Percentiles rank a stretch among this genome's conserved stretches.
phyloP scores from a whole-genome alignment of 1,140 invertebrate genomes.

The Drosophila insularis region DNA sequence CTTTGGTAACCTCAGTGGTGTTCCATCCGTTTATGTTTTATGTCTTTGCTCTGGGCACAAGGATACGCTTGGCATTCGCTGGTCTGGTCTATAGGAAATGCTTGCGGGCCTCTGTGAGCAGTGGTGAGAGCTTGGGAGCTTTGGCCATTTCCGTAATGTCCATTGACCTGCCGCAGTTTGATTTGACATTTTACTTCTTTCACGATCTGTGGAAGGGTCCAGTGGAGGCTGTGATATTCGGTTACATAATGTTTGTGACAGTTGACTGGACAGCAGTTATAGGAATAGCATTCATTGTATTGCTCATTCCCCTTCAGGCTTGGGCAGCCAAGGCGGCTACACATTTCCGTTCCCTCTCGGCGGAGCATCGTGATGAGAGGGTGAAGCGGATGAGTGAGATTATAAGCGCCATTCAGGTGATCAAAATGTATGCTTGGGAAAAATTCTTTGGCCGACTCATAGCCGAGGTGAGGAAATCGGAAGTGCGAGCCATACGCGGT shows the following conservation, averaged over 20 bases:
- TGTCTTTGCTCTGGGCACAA: constrained; percentile 85
- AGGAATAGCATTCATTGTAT: constrained; percentile 89
- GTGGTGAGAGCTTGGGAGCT: constrained; percentile 88
- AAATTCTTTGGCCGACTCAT: constrained; percentile 87
- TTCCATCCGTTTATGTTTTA: constrained; percentile 88
- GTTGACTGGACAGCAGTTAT: constrained; percentile 87
- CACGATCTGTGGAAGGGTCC: constrained; percentile 75
- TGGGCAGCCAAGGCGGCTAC: constrained; percentile 85
- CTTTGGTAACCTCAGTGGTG: constrained; percentile 84
- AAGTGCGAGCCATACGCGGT: constrained; percentile 83
- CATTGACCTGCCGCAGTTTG: constrained; percentile 82
- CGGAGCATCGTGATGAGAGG: constrained; percentile 89
- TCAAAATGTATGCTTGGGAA: constrained; percentile 93
- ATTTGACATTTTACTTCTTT: constrained; percentile 64
- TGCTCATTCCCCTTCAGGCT: constrained; percentile 93
- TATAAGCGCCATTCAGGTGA: constrained; percentile 88
- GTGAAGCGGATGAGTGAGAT: constrained; percentile 93
- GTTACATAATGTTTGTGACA: constrained; percentile 83
- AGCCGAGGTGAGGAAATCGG: constrained; percentile 84
- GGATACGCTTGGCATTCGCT: constrained; percentile 84
- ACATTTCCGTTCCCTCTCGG: constrained; percentile 85
- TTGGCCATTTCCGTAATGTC: constrained; percentile 93
- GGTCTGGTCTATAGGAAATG: constrained; percentile 83
- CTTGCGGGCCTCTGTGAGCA: constrained; percentile 85
- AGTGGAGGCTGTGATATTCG: constrained; percentile 82